Base-by-base conservation (phyloP, 2,888 invertebrate species). In the Tineola bisselliella region DNA sequence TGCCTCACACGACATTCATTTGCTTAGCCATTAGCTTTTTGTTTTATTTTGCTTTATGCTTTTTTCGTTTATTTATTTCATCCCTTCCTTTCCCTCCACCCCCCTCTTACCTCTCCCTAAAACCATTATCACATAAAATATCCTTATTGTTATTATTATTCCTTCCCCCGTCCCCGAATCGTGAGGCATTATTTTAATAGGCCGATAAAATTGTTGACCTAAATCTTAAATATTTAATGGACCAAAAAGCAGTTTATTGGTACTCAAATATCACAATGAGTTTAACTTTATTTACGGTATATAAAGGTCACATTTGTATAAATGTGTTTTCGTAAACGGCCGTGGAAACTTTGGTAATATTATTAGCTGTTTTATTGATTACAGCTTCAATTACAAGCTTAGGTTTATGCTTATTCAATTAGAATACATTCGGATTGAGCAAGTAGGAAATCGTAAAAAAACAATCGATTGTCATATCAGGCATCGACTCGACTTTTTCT, bases 1-100 rank as follows among this genome's bases (percentile, higher is more conserved):
- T 87, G 87, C 86, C 86, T 87, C 87, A 83, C 87, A 76, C 80
- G 73, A 86, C 86, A 87, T 86, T 86, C 87, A 83, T 38, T 86
- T 82, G 87, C 86, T 86, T 84, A 79, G 74, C 78, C 76, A 75
- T 58, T 52, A 54, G 54, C 54, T 54, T 54, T 18, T 79, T 74
- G 73, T 72, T 75, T 68, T 69, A 76, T 81, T 77, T n/a, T 81
- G 84, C 83, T 84, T 84, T 77, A 73, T 76, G 84, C 86, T 87
- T 86, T 65, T 83, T 83, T 75, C 6, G 6, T 25, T 75, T 74
- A 73, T 8, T 12, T 8, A 2, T 8, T 8, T n/a, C 13, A 6
- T 13, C 48, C 48, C 17, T n/a, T 5, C 48, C 17, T 3, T 3
- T 13, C 48, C 48, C 48, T 48, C 38, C 31, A 31, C 10, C n/a